phyloP scores from a whole-genome alignment of 2,113 vertebrate species.

The Mirza zaza region DNA sequence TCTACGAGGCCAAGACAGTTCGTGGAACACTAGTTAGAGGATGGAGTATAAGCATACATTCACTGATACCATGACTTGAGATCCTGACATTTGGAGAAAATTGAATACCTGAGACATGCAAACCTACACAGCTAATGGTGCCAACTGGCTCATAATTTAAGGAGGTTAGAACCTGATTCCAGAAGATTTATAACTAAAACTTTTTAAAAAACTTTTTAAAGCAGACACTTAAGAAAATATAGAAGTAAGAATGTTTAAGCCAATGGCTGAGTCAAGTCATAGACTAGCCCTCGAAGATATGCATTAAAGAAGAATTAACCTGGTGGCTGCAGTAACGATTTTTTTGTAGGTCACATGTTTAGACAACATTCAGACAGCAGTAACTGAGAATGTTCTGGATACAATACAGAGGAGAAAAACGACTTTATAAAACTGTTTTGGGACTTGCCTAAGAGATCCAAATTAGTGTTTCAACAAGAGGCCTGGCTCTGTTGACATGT shows the following conservation, averaged over 20 bases:
- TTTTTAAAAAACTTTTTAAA: neutral
- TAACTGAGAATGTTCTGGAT: neutral
- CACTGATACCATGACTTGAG: slow-evolving; percentile 44
- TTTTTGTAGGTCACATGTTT: neutral
- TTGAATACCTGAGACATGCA: slow-evolving; percentile 16
- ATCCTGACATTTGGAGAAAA: slow-evolving; percentile 50
- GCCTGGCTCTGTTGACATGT: neutral
- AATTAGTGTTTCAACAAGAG: slow-evolving; percentile 35
- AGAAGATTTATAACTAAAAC: slow-evolving; percentile 25
- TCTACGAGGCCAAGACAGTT: slow-evolving; percentile 28
- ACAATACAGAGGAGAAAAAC: neutral
- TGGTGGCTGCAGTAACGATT: neutral
- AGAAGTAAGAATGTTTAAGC: neutral
- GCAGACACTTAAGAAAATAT: neutral
- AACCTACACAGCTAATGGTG: slow-evolving; percentile 1
- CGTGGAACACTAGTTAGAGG: slow-evolving; percentile 37
- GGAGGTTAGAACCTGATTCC: neutral
- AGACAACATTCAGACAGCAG: neutral
- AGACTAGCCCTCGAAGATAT: neutral
- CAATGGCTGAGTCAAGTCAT: neutral
- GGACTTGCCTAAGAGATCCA: slow-evolving; percentile 5
- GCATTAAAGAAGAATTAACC: neutral
- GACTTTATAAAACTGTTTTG: slow-evolving; percentile 12
- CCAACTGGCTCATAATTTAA: neutral
- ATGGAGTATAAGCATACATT: neutral